Percentiles rank a stretch among this genome's conserved stretches.
Evolutionary conservation across 2,797 vertebrate genomes (phyloP).

Genomic region (Neostethus bicornis): DNA sequence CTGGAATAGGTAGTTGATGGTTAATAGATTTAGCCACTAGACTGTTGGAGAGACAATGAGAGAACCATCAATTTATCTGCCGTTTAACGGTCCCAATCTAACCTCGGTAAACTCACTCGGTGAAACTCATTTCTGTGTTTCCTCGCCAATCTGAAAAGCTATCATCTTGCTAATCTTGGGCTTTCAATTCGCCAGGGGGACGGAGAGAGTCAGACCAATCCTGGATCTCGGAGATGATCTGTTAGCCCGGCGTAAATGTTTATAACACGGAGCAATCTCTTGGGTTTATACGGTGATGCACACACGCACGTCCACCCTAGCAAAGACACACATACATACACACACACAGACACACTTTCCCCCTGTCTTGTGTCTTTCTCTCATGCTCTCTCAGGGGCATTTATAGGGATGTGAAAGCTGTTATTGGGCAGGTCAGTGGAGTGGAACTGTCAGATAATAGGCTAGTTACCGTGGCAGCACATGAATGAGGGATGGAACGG

Average conservation of each 20-base stretch:
- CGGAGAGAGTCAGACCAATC: conserved; percentile 90
- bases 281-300: conserved; percentile 64
- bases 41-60: conserved; percentile 90
- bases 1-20: conserved; percentile 87
- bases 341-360: conserved; percentile 8
- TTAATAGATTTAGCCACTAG: conserved; percentile 95
- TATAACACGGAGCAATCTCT: conserved; percentile 93
- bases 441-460: conserved; percentile 98
- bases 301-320: conserved; percentile 17
- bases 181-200: conserved; percentile 97
- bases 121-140: conserved; percentile 97
- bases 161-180: conserved; percentile 98
- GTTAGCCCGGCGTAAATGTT: conserved; percentile 98
- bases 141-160: conserved; percentile 96
- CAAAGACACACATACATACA: conserved; percentile 25
- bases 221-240: conserved; percentile 96
- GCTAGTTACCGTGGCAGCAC: conserved; percentile 94
- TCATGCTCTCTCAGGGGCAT: conserved; percentile 82
- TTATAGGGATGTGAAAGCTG: conserved; percentile 99
- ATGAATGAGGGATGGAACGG: conserved; percentile 85
- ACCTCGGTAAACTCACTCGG: conserved; percentile 90
- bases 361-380: conserved; percentile 30
- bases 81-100: conserved; percentile 97
- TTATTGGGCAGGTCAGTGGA: conserved; percentile 98
- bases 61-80: conserved; percentile 94